A percentile compares a stretch with the other conserved stretches of the same genome.
phyloP scores from a whole-genome alignment of 1,140 invertebrate species.

The Bombus impatiens region DNA sequence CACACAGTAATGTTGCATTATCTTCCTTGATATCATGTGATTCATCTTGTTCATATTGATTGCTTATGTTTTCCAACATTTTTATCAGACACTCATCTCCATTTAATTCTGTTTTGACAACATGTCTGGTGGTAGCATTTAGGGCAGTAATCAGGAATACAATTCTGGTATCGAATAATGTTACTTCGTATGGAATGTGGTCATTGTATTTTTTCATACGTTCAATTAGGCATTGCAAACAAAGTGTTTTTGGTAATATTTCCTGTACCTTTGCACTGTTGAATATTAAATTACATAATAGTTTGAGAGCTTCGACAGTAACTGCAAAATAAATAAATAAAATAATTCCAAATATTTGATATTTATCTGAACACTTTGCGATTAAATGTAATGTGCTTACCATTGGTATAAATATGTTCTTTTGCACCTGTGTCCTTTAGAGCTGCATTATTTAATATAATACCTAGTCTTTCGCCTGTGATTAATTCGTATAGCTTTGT shows the following conservation, averaged over 20 bases:
- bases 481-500: conserved; percentile 87
- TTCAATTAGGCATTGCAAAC: conserved; percentile 89
- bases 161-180: conserved; percentile 94
- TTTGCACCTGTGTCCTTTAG: conserved; percentile 80
- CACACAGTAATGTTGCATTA: conserved; percentile 88
- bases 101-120: conserved; percentile 90
- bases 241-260: conserved; percentile 87
- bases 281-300: conserved; percentile 94
- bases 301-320: conserved; percentile 91
- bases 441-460: conserved; percentile 86
- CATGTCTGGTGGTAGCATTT: conserved; percentile 86
- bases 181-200: conserved; percentile 86
- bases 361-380: background rate
- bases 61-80: conserved; percentile 89
- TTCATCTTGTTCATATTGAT: conserved; percentile 65
- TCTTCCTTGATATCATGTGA: conserved; percentile 79
- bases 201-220: conserved; percentile 87
- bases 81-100: conserved; percentile 91
- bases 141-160: conserved; percentile 94
- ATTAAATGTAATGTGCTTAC: conserved; percentile 59
- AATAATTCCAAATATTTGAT: conserved; percentile 21
- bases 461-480: conserved; percentile 86
- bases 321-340: conserved; percentile 79
- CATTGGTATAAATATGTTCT: conserved; percentile 60
- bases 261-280: conserved; percentile 89